Conservation (phyloP, 2,888 invertebrate species). For the Arrhopalites spinosus region DNA sequence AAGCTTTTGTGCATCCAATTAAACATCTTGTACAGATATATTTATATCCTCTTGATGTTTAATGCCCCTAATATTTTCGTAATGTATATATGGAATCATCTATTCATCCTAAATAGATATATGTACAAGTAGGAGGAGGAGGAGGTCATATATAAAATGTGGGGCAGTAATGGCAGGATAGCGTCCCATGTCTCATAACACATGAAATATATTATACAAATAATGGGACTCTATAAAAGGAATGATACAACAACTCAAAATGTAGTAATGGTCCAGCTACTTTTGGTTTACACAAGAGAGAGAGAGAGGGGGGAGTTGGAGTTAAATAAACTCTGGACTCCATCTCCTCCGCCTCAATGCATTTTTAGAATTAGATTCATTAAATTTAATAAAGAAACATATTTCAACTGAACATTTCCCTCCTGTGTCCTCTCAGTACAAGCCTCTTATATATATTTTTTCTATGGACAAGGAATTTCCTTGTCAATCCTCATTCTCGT, state of each 20-base stretch:
- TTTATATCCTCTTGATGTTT: too few species aligned
- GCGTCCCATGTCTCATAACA: too few species aligned
- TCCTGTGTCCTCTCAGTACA: too few species aligned
- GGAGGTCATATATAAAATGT: too few species aligned
- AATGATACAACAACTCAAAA: not conserved
- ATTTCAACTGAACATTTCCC: not conserved
- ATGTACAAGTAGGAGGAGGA: too few species aligned
- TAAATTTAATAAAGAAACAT: constrained; percentile 32
- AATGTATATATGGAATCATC: too few species aligned
- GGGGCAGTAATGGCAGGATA: not conserved
- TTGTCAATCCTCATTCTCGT: too few species aligned
- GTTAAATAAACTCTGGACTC: constrained; percentile 6
- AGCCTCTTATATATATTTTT: too few species aligned
- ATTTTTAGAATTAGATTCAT: constrained; percentile 34
- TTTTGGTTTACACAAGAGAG: not conserved
- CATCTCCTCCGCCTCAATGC: constrained; percentile 20
- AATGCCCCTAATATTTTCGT: too few species aligned
- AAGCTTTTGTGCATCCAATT: constrained; percentile 9
- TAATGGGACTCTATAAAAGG: not conserved
- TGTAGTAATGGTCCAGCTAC: not conserved
- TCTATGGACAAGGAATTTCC: too few species aligned
- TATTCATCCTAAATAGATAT: too few species aligned
- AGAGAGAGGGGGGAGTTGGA: not conserved
- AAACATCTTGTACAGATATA: not conserved
- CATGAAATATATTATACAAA: not conserved